Evolutionary conservation across 2,888 invertebrate genomes (phyloP), one percentile per base, ranked within the genome.

Genomic region (Dryadula phaetusa): DNA sequence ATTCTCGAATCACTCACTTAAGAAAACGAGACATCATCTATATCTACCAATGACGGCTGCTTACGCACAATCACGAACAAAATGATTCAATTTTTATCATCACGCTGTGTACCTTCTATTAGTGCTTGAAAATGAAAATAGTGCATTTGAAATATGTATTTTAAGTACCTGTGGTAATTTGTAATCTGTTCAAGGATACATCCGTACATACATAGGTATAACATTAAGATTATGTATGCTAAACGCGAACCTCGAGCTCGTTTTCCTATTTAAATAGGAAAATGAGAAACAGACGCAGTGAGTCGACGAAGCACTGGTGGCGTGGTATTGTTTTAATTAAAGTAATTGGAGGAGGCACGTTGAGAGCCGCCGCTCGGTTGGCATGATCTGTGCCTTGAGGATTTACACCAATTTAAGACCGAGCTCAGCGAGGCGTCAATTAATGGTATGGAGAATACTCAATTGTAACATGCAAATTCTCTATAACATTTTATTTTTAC

Each of bases 301-400:
- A 90, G 87, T 88, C 90, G 88, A 87, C 89, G 90, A 82, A 88
- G 86, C 86, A 84, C 84, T 89, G 87, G 85, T 88, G 83, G 85
- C 88, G 85, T 86, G 87, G 88, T 91, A 90, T 92, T 92, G 92
- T 92, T 92, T 92, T 92, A 92, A 92, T 92, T 92, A 92, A 92
- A 92, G 90, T 92, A 92, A 92, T 92, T 92, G 92, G 91, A 90
- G 89, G 88, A 91, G 90, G 88, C 88, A 88, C 88, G 87, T 85
- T 80, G 88, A 88, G 91, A 83, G 87, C 87, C 82, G 84, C 79
- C 86, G 85, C 86, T 87, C 86, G 84, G 84, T 82, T 83, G 86
- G 84, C 85, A 87, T 91, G 90, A 91, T 92, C 91, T 90, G 88
- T 87, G 87, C 90, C 90, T 90, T 89, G 88, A 92, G 91, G 90